Percentiles rank a stretch among this genome's conserved stretches.
Conservation (phyloP, 2,888 invertebrate genomes). For the Brenthis ino region DNA sequence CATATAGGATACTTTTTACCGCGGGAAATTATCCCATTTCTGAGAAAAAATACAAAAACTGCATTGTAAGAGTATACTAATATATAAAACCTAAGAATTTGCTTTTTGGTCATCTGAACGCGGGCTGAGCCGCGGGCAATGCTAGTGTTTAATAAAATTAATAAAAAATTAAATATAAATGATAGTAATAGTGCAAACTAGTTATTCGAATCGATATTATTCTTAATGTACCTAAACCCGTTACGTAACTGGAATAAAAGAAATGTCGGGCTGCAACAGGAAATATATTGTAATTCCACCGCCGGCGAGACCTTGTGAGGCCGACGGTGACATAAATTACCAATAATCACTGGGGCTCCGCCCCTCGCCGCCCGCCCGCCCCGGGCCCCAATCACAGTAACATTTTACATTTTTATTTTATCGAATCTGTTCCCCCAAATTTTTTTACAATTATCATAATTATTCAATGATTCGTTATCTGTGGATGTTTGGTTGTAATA, state of each 20-base stretch:
- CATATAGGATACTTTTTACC: no score
- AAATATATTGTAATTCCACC: constrained; percentile 23
- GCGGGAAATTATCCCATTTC: no score
- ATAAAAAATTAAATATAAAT: no score
- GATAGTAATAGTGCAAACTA: no score
- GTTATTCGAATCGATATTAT: no score
- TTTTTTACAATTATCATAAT: constrained; percentile 71
- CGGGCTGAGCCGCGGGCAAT: no score
- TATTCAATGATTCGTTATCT: constrained; percentile 71
- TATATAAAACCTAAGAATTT: no score
- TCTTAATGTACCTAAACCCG: not conserved
- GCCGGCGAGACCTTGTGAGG: constrained; percentile 20
- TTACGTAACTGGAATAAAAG: constrained; percentile 5
- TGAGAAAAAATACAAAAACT: no score
- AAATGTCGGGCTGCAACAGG: constrained; percentile 3
- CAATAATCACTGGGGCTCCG: constrained; percentile 50
- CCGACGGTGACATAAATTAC: constrained; percentile 52
- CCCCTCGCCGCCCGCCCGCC: constrained; percentile 37
- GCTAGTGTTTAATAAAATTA: no score
- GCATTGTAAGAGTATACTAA: no score
- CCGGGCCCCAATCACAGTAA: constrained; percentile 47
- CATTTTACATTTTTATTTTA: constrained; percentile 50
- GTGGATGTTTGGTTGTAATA: constrained; percentile 43
- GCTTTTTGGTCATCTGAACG: no score
- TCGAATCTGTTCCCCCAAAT: constrained; percentile 55